Conservation (phyloP, 2,113 vertebrate species). For the Dicentrarchus labrax region DNA sequence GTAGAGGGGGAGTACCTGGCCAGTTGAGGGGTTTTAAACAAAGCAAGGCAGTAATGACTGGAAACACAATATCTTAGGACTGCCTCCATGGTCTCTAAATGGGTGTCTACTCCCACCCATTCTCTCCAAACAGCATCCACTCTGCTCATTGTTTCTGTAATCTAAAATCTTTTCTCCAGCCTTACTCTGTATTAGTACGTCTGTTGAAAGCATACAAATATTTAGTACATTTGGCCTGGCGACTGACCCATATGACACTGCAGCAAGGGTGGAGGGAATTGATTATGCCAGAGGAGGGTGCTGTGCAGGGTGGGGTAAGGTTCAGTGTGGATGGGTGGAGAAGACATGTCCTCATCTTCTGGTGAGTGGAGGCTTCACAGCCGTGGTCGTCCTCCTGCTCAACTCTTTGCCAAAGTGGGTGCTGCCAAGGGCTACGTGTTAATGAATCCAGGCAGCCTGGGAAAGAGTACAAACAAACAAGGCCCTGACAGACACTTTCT, state of each 20-base stretch:
- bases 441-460: conserved; percentile 66
- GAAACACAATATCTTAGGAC: conserved; percentile 58
- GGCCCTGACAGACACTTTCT: conserved; percentile 43
- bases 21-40: conserved; percentile 49
- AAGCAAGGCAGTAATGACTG: conserved; percentile 53
- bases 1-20: conserved; percentile 70
- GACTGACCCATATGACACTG: background rate
- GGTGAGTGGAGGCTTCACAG: conserved; percentile 24
- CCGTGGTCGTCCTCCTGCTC: conserved; percentile 47
- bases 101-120: conserved; percentile 14
- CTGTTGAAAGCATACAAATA: conserved; percentile 15
- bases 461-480: conserved; percentile 62
- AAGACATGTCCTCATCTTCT: conserved; percentile 61
- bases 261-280: conserved; percentile 3
- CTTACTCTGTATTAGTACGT: background rate
- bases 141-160: background rate
- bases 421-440: conserved; percentile 56
- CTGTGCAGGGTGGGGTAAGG: conserved; percentile 21
- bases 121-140: conserved; percentile 7
- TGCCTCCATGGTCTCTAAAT: conserved; percentile 24
- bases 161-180: conserved; percentile 14
- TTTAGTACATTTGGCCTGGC: background rate
- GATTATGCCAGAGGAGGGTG: conserved; percentile 40
- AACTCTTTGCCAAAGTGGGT: conserved; percentile 27
- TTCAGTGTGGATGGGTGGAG: conserved; percentile 39